phyloP scores from a whole-genome alignment of 2,113 vertebrate species.

The Toxostoma redivivum region DNA sequence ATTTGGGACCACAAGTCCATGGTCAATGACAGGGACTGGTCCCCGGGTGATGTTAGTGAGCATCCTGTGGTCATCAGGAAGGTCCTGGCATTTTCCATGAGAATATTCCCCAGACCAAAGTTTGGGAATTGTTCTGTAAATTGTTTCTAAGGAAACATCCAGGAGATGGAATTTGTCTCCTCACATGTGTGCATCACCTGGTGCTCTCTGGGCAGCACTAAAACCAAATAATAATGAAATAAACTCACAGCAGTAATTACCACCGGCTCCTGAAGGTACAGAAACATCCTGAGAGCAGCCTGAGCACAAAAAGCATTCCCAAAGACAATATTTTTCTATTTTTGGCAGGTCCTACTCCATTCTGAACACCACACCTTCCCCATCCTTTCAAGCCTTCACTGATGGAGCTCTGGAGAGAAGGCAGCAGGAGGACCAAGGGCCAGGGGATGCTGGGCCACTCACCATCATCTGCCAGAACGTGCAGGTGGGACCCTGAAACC shows the following conservation, averaged over 20 bases:
- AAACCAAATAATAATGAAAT: neutral
- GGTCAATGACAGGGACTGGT: rapidly evolving
- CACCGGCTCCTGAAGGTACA: neutral
- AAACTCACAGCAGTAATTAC: neutral
- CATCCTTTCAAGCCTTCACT: conserved; percentile 65
- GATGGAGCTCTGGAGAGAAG: conserved; percentile 83
- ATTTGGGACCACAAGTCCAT: rapidly evolving
- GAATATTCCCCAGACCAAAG: neutral
- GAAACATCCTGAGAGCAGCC: neutral
- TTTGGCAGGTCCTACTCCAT: conserved; percentile 88
- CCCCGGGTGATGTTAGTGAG: neutral
- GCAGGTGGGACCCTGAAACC: conserved; percentile 73
- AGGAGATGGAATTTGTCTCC: neutral
- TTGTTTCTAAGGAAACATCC: neutral
- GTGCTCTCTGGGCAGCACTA: neutral
- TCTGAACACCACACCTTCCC: conserved; percentile 76
- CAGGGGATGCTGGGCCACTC: conserved; percentile 74
- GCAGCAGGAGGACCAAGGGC: conserved; percentile 83
- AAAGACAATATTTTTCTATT: neutral
- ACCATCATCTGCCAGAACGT: conserved; percentile 87
- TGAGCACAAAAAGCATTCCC: neutral
- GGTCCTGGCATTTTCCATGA: neutral
- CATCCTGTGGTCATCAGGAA: neutral
- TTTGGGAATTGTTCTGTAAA: neutral
- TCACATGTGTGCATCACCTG: neutral